phyloP scores from a whole-genome alignment of 2,113 vertebrate species.

The Campylomormyrus tamandua region DNA sequence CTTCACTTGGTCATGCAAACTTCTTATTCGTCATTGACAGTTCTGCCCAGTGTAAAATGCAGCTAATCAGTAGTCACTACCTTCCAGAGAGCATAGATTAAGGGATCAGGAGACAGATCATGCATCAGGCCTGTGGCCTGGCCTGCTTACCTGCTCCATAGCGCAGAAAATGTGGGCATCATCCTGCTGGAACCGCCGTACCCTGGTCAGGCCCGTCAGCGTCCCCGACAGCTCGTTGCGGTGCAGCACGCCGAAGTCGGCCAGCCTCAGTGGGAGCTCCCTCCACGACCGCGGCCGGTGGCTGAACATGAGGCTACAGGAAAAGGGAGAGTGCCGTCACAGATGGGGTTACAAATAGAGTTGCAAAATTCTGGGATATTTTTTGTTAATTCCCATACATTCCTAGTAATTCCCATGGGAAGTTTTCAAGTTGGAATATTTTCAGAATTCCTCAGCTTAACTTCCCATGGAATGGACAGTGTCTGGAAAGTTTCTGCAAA shows the following conservation, averaged over 20 bases:
- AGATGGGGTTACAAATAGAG: background rate
- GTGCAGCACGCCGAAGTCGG: slow-evolving; percentile 91
- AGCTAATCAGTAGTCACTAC: background rate
- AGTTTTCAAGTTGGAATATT: background rate
- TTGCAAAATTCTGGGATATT: too few relatives aligned
- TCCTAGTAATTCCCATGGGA: background rate
- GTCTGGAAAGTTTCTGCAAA: background rate
- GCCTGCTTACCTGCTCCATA: slow-evolving; percentile 75
- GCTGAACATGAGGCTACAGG: slow-evolving; percentile 79
- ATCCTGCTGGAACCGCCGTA: slow-evolving; percentile 90
- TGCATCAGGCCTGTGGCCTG: background rate
- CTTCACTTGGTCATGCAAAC: background rate
- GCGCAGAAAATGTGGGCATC: slow-evolving; percentile 93
- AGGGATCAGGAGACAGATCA: background rate
- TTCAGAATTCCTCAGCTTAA: background rate
- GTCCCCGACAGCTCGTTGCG: slow-evolving; percentile 84
- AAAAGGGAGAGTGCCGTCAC: slow-evolving; percentile 6
- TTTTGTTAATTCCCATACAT: too few relatives aligned
- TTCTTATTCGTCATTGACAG: background rate
- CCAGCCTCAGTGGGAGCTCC: slow-evolving; percentile 82
- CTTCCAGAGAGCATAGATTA: background rate
- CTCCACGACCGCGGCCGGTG: slow-evolving; percentile 89
- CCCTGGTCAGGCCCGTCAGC: slow-evolving; percentile 77
- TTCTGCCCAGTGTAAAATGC: background rate
- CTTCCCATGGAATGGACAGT: too few relatives aligned